These are phyloP conservation scores for Panagrolaimus sp. DNA, from an alignment of 1,140 invertebrate species.

Conservation along the genomic window DNA sequence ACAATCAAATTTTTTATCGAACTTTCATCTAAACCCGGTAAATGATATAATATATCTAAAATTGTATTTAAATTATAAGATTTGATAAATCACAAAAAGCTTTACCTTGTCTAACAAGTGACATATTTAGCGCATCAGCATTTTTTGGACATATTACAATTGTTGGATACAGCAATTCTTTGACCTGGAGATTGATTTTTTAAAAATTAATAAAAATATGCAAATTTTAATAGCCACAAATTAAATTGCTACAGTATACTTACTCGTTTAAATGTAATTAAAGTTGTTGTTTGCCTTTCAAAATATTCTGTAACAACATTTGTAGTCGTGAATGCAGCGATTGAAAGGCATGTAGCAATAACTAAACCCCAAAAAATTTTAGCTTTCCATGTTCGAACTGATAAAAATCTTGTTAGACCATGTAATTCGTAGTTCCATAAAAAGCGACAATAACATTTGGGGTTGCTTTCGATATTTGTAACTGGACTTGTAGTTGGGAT, in stretches of 20 bases:
- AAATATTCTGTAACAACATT: background rate
- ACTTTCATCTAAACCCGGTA: background rate
- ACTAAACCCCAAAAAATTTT: constrained; percentile 11
- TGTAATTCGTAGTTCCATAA: constrained; percentile 1
- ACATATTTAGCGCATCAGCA: background rate
- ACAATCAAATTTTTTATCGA: background rate
- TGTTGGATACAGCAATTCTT: background rate
- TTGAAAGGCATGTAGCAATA: background rate
- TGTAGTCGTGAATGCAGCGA: background rate
- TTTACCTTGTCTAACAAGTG: background rate
- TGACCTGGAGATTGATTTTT: too few relatives aligned
- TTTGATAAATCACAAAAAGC: too few relatives aligned
- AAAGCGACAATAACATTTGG: constrained; percentile 1
- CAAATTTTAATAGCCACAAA: too few relatives aligned
- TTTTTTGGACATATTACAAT: background rate
- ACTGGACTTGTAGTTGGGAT: background rate
- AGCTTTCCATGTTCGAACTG: background rate
- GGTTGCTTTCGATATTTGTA: background rate
- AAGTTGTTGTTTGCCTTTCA: background rate
- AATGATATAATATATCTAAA: background rate
- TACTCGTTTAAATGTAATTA: background rate
- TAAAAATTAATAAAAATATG: too few relatives aligned
- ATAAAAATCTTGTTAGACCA: background rate
- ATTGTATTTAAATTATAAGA: too few relatives aligned
- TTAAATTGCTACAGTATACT: too few relatives aligned